Conservation (phyloP, 2,888 invertebrate genomes). For the Catocala nupta region DNA sequence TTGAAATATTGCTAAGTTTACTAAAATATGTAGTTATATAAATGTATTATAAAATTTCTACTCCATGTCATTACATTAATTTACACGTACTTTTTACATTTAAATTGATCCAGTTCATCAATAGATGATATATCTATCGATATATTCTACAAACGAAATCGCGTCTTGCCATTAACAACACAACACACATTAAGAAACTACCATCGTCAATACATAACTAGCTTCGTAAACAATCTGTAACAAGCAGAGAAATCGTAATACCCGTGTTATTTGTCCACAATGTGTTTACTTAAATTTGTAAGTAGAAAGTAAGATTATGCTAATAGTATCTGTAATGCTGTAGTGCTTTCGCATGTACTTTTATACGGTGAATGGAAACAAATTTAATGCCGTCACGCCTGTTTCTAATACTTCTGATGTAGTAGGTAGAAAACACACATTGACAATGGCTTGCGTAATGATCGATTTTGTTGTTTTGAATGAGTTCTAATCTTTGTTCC, state of each 20-base stretch:
- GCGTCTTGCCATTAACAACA: no score
- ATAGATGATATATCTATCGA: no score
- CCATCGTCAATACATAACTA: background rate
- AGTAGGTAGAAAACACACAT: background rate
- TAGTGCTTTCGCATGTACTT: slow-evolving; percentile 11
- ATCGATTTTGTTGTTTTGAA: no score
- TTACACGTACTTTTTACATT: no score
- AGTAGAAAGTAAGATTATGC: slow-evolving; percentile 58
- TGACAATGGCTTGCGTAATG: background rate
- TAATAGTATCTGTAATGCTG: slow-evolving; percentile 33
- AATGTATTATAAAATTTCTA: no score
- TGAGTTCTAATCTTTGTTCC: no score
- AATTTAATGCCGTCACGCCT: slow-evolving; percentile 9
- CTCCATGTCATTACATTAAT: no score
- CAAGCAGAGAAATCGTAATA: slow-evolving; percentile 33
- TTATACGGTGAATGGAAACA: slow-evolving; percentile 7
- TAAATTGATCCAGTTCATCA: no score
- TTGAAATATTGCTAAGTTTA: no score
- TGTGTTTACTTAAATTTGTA: slow-evolving; percentile 49
- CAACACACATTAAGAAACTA: background rate
- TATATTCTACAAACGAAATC: no score
- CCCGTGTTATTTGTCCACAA: slow-evolving; percentile 25
- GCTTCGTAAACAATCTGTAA: background rate
- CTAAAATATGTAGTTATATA: no score
- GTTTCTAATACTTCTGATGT: background rate